phyloP scores from a whole-genome alignment of 2,888 invertebrate genomes.

The Andricus quercusramuli region DNA sequence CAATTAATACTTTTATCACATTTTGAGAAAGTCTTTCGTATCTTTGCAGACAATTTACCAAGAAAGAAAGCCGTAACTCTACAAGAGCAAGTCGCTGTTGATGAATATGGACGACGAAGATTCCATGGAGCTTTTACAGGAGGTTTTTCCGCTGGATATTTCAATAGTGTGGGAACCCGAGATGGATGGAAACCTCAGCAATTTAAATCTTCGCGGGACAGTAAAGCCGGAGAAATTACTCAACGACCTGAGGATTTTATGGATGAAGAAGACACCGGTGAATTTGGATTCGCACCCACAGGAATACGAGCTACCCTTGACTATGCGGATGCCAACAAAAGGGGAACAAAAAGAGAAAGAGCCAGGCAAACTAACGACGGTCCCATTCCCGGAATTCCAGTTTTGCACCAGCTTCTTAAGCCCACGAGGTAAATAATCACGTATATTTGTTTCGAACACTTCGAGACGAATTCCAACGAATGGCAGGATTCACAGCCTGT shows the following conservation, averaged over 20 bases:
- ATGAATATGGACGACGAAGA: conserved; percentile 91
- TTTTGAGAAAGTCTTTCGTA: neutral
- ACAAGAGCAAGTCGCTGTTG: conserved; percentile 94
- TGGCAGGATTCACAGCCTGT: too few species aligned
- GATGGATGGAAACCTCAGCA: conserved; percentile 96
- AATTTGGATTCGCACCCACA: conserved; percentile 97
- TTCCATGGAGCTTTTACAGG: conserved; percentile 99
- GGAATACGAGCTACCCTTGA: conserved; percentile 89
- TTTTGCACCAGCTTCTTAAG: conserved; percentile 80
- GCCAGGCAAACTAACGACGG: conserved; percentile 64
- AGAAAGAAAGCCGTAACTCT: conserved; percentile 88
- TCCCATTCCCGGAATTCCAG: conserved; percentile 80
- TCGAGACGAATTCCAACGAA: too few species aligned
- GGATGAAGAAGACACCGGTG: conserved; percentile 98
- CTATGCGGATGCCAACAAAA: conserved; percentile 81
- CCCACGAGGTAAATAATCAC: conserved; percentile 79
- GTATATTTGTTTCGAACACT: neutral
- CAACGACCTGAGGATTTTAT: conserved; percentile 96
- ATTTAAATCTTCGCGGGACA: conserved; percentile 92
- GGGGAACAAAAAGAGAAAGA: conserved; percentile 75
- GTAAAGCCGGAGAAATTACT: conserved; percentile 81
- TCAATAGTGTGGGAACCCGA: conserved; percentile 96
- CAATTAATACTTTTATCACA: neutral
- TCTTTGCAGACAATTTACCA: conserved; percentile 85
- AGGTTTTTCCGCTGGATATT: conserved; percentile 98